A percentile compares a stretch with the other conserved stretches of the same genome.
phyloP scores from a whole-genome alignment of 2,113 vertebrate species.

The Mormyrus iriodes region DNA sequence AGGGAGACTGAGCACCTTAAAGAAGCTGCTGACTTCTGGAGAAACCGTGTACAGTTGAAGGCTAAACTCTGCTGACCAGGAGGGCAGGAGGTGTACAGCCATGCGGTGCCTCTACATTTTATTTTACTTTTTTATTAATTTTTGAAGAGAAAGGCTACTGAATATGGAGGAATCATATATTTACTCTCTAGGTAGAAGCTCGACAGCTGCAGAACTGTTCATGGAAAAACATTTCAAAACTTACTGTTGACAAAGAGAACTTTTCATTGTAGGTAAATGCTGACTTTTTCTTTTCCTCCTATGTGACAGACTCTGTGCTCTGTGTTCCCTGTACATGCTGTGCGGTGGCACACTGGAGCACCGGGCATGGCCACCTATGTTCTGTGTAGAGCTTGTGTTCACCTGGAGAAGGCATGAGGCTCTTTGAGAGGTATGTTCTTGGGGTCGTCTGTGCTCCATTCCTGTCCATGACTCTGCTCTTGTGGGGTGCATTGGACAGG shows the following conservation, averaged over 20 bases:
- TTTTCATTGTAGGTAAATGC: not conserved
- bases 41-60: not conserved
- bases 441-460: not conserved
- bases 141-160: not conserved
- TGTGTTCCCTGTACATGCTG: not conserved
- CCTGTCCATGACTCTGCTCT: not conserved
- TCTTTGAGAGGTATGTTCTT: not conserved
- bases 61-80: not conserved
- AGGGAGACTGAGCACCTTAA: not conserved
- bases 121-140: not conserved
- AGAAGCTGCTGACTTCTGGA: not conserved
- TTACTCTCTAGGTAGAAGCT: not conserved
- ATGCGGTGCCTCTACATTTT: not conserved
- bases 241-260: not conserved
- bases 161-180: not conserved
- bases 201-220: not conserved
- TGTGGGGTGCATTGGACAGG: too few relatives aligned
- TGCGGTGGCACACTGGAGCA: not conserved
- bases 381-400: not conserved
- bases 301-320: not conserved
- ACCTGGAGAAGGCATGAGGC: not conserved
- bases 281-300: not conserved
- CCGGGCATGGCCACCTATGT: not conserved
- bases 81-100: not conserved
- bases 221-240: not conserved